Conservation (phyloP, 2,888 invertebrate species). For the Clanis bilineata region DNA sequence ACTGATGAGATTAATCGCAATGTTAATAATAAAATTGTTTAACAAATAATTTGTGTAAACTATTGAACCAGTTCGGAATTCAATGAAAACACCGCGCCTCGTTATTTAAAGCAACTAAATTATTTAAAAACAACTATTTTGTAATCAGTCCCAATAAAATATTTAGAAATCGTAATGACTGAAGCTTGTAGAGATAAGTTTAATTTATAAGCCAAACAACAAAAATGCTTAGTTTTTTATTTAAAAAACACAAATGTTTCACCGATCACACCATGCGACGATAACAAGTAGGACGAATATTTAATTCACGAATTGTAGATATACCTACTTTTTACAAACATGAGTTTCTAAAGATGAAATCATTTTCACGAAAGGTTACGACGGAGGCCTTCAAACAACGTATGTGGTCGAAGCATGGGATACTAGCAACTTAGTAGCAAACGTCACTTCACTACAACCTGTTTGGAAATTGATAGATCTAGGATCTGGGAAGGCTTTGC, state of each 20-base stretch:
- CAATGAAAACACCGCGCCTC: neutral
- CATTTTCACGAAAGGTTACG: slow-evolving; percentile 83
- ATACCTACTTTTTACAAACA: too few species aligned
- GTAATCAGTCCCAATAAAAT: too few species aligned
- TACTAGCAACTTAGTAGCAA: slow-evolving; percentile 83
- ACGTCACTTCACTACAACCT: slow-evolving; percentile 87
- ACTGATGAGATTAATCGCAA: neutral
- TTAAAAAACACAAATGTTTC: too few species aligned
- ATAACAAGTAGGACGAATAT: too few species aligned
- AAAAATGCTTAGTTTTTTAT: too few species aligned
- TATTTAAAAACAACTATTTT: too few species aligned
- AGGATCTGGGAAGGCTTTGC: slow-evolving; percentile 89
- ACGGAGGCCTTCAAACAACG: slow-evolving; percentile 89
- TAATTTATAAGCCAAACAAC: too few species aligned
- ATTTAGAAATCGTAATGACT: too few species aligned
- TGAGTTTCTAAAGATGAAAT: too few species aligned
- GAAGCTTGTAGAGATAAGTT: too few species aligned
- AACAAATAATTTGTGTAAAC: neutral
- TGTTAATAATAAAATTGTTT: neutral
- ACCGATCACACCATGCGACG: too few species aligned
- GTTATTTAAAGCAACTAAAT: neutral
- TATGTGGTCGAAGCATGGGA: slow-evolving; percentile 88
- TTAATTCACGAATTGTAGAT: too few species aligned
- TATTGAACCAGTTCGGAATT: neutral
- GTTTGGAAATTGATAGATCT: slow-evolving; percentile 89